Evolutionary conservation across 2,797 vertebrate species (phyloP), one percentile per base, ranked within the genome.

Genomic region (Scleropages formosus): DNA sequence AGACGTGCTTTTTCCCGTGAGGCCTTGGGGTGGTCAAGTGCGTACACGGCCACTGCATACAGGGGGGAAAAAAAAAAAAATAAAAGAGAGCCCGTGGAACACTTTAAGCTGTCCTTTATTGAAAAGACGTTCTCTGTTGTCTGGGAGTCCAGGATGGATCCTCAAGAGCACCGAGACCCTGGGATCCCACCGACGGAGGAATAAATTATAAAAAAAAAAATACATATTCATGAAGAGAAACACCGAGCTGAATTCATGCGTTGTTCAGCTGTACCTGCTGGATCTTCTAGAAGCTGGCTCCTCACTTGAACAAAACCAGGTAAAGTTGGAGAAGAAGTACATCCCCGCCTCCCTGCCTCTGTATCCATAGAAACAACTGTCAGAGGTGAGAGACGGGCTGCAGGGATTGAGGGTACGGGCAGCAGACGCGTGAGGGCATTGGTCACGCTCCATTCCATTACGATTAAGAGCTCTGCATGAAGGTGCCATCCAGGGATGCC

Each of bases 281-380:
- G 31, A 39, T 6, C n/a, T n/a, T n/a, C n/a, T n/a, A n/a, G n/a
- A 66, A n/a, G 46, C 31, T 22, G 64, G 49, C 26, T 70, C 53
- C 27, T 49, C 67, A 56, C 12, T 66, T 67, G 46, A 49, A 24
- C 24, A 22, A 70, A 22, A 53, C 49, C 46, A 26, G 20, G 67
- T 4, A 70, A 26, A 56, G 46, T 53, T 7, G 47, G 49, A 15
- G 24, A 26, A 27, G 24, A n/a, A 69, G 24, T 64, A 20, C 31
- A 18, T 16, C 20, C 18, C 39, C 64, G 27, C 63, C 59, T n/a
- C 59, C 64, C 68, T 31, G 2, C 2, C 6, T 6, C 31, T 16
- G 22, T 70, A 70, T 70, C 68, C 68, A 70, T 70, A 46, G 68
- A 70, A 70, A 70, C 68, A 15, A 15, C 13, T 70, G 70, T 70